phyloP scores from a whole-genome alignment of 2,888 invertebrate genomes.

The Acanthococcus lagerstroemiae region DNA sequence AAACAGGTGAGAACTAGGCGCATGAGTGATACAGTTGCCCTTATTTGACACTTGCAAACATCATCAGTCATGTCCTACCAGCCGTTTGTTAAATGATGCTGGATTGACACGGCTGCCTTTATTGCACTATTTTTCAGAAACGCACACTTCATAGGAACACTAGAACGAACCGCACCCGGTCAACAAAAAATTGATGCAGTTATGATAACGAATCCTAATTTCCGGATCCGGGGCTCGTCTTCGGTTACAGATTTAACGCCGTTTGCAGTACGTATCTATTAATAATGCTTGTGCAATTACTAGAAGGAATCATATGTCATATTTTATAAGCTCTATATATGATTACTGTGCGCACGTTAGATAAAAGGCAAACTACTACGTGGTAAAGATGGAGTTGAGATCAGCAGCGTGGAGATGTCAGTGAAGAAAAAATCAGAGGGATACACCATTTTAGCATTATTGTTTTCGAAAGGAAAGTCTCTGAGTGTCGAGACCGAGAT shows the following conservation, averaged over 20 bases:
- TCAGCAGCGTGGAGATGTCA: constrained; percentile 32
- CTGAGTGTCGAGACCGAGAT: constrained; percentile 33
- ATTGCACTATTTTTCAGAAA: constrained; percentile 32
- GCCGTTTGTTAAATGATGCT: too few relatives aligned
- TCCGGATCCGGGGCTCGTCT: constrained; percentile 32
- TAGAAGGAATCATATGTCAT: not conserved
- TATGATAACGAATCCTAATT: constrained; percentile 32
- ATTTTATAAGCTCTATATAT: not conserved
- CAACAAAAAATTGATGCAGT: constrained; percentile 32
- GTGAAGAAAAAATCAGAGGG: constrained; percentile 33
- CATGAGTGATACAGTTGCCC: too few relatives aligned
- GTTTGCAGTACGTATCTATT: constrained; percentile 28
- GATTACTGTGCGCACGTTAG: constrained; percentile 27
- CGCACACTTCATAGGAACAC: constrained; percentile 40
- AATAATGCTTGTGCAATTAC: not conserved
- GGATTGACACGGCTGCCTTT: too few relatives aligned
- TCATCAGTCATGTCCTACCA: too few relatives aligned
- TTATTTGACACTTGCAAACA: too few relatives aligned
- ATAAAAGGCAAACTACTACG: constrained; percentile 34
- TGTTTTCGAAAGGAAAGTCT: constrained; percentile 33
- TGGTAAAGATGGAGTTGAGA: constrained; percentile 32
- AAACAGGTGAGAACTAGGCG: too few relatives aligned
- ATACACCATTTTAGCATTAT: constrained; percentile 33
- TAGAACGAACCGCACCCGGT: constrained; percentile 42
- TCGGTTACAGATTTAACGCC: constrained; percentile 31